Percentiles rank a stretch among this genome's conserved stretches.
Evolutionary conservation across 2,797 vertebrate species (phyloP).

Genomic region (Xiphorhynchus erythropygius): DNA sequence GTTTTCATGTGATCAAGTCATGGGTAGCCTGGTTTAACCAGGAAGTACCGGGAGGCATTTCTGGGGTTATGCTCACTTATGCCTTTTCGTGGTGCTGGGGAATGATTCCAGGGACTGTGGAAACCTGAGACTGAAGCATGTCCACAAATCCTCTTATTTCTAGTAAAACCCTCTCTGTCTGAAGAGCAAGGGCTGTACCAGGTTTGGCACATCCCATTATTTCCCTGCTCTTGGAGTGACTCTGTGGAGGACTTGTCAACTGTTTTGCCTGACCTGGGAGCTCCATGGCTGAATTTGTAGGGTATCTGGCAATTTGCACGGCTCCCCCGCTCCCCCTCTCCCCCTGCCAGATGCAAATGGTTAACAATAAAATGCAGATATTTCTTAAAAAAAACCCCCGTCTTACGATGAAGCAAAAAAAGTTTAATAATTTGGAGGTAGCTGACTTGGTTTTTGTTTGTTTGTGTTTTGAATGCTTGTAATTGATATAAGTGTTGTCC

Average conservation of each 20-base stretch:
- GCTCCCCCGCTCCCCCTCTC: neutral
- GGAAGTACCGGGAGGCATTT: neutral
- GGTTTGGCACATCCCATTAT: neutral
- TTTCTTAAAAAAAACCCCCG: neutral
- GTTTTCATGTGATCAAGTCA: neutral
- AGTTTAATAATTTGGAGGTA: neutral
- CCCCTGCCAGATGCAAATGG: neutral
- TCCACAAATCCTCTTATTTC: neutral
- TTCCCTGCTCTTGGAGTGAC: neutral
- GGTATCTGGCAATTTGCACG: neutral
- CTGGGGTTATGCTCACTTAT: neutral
- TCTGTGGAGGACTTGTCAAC: neutral
- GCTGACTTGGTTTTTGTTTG: neutral
- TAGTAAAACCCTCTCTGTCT: neutral
- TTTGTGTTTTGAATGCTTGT: neutral
- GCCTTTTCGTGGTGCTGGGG: neutral
- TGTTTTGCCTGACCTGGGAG: neutral
- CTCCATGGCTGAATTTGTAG: fast-evolving
- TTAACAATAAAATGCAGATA: neutral
- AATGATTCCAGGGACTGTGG: neutral
- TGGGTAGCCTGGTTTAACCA: neutral
- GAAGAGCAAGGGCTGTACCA: neutral
- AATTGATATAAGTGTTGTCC: neutral
- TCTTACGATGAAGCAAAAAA: neutral
- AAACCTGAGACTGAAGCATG: neutral